These are phyloP conservation scores for Platysternon megacephalum DNA, from an alignment of 2,113 vertebrate species.

Conservation along the genomic window DNA sequence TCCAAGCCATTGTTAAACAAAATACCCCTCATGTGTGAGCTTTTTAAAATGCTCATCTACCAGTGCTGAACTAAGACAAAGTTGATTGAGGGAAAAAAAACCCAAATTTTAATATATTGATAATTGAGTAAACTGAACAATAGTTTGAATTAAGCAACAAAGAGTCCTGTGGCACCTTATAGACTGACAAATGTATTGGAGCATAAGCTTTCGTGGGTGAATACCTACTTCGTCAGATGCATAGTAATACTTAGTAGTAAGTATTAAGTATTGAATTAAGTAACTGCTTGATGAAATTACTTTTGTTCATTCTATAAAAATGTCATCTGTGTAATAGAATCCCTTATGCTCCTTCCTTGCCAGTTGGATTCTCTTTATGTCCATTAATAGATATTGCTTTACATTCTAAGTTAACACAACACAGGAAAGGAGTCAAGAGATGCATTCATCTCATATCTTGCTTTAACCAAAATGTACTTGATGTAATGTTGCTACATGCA, in stretches of 20 bases:
- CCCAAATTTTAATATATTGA: too few relatives aligned
- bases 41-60: background rate
- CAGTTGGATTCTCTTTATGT: background rate
- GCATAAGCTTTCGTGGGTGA: too few relatives aligned
- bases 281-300: background rate
- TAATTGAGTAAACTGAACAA: background rate
- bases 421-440: background rate
- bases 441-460: background rate
- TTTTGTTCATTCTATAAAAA: background rate
- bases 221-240: too few relatives aligned
- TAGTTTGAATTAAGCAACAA: background rate
- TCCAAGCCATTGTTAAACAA: background rate
- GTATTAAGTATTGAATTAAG: background rate
- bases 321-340: background rate
- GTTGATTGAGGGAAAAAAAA: background rate
- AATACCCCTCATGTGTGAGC: background rate
- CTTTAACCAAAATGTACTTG: background rate
- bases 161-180: too few relatives aligned
- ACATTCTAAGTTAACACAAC: fast-evolving
- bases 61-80: background rate
- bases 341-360: background rate
- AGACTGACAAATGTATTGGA: too few relatives aligned
- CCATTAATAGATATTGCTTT: background rate
- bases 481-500: fast-evolving
- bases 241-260: too few relatives aligned